Percentiles rank a stretch among this genome's conserved stretches.
Evolutionary conservation across 2,888 invertebrate species (phyloP).

Genomic region (Venustoraphidia nigricollis): DNA sequence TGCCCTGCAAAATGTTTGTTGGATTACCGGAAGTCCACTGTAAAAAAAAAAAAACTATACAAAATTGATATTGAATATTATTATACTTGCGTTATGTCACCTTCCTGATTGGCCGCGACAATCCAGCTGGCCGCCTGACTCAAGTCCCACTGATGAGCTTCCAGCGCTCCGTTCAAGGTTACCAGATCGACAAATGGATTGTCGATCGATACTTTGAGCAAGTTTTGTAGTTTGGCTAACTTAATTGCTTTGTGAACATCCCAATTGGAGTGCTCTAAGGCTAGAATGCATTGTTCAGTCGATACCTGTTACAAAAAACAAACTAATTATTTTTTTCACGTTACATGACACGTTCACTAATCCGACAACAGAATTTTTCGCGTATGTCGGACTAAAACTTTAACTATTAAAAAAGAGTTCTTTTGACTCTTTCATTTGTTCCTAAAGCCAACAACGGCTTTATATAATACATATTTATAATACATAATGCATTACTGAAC

Average conservation of each 20-base stretch:
- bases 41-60: background rate
- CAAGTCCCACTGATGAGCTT: conserved; percentile 48
- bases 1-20: too few relatives aligned
- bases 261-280: conserved; percentile 74
- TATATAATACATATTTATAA: too few relatives aligned
- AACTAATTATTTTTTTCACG: too few relatives aligned
- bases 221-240: conserved; percentile 47
- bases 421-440: too few relatives aligned
- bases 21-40: too few relatives aligned
- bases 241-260: conserved; percentile 83
- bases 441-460: too few relatives aligned
- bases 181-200: conserved; percentile 16
- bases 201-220: conserved; percentile 15
- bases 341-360: too few relatives aligned
- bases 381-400: too few relatives aligned
- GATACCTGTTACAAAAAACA: conserved; percentile 31
- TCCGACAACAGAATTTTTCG: too few relatives aligned
- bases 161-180: conserved; percentile 36
- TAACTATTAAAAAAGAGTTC: too few relatives aligned
- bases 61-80: conserved; percentile 2
- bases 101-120: conserved; percentile 25
- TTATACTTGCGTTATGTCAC: conserved; percentile 13
- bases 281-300: conserved; percentile 62
- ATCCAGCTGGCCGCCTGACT: conserved; percentile 48
- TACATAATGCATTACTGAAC: too few relatives aligned